A percentile compares a stretch with the other conserved stretches of the same genome.
These are phyloP conservation scores for Parambassis ranga DNA, from an alignment of 2,797 vertebrate genomes.

Conservation along the genomic window DNA sequence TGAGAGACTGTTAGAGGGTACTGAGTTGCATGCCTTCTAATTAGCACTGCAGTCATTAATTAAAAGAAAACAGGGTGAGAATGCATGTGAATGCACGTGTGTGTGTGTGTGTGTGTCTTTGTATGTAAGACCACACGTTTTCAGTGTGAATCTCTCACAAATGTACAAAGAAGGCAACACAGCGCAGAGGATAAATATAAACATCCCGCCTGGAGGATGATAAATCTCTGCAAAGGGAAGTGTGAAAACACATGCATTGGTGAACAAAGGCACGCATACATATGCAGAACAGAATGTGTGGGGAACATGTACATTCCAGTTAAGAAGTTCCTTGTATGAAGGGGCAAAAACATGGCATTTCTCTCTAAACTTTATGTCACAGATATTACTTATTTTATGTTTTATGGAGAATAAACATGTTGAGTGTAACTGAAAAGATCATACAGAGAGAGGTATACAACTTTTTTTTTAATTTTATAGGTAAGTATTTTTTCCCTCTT, in stretches of 20 bases:
- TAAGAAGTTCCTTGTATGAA: background rate
- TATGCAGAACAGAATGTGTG: background rate
- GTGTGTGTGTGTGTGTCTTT: background rate
- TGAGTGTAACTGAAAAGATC: too few relatives aligned
- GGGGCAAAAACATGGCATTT: too few relatives aligned
- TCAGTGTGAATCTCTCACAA: constrained; percentile 12
- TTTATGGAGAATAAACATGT: too few relatives aligned
- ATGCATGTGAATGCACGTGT: background rate
- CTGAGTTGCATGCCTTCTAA: constrained; percentile 58
- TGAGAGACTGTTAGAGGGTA: constrained; percentile 37
- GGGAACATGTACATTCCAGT: background rate
- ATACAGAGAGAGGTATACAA: too few relatives aligned
- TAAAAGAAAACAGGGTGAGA: constrained; percentile 48
- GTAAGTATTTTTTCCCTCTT: too few relatives aligned
- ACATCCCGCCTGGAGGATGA: constrained; percentile 40
- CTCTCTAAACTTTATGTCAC: too few relatives aligned
- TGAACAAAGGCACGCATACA: background rate
- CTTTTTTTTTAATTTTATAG: too few relatives aligned
- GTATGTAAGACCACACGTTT: background rate
- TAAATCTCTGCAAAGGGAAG: constrained; percentile 27
- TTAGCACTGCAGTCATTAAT: constrained; percentile 68
- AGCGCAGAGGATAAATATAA: constrained; percentile 59
- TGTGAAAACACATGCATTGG: constrained; percentile 7
- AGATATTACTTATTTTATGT: too few relatives aligned
- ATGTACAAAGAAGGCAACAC: constrained; percentile 8